Evolutionary conservation across 2,797 vertebrate genomes (phyloP).

Genomic region (Rhinogobio ventralis): DNA sequence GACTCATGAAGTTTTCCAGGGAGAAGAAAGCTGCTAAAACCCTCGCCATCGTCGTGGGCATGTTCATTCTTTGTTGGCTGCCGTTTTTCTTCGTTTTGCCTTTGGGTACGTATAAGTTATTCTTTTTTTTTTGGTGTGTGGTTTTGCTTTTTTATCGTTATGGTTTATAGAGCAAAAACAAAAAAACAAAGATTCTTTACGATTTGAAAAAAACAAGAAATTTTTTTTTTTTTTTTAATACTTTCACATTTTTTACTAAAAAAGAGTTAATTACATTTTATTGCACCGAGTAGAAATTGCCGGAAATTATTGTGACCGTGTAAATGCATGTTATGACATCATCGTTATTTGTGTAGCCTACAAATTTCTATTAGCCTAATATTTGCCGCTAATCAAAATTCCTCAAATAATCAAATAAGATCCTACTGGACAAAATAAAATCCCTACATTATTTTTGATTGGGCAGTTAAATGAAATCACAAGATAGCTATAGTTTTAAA

Average conservation of each 20-base stretch:
- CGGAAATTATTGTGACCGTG: background rate
- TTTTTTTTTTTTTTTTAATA: no score
- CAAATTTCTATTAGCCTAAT: background rate
- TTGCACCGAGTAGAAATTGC: background rate
- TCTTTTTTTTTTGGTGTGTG: slow-evolving; percentile 1
- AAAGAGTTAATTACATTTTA: no score
- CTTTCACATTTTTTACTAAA: no score
- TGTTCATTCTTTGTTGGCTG: slow-evolving; percentile 98
- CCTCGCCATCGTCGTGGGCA: slow-evolving; percentile 95
- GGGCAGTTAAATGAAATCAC: no score
- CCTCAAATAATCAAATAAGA: no score
- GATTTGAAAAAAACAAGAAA: no score
- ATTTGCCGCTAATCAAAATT: background rate
- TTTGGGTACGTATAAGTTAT: slow-evolving; percentile 82
- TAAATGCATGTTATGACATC: background rate
- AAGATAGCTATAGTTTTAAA: background rate
- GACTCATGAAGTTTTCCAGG: slow-evolving; percentile 96
- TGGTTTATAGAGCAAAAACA: background rate
- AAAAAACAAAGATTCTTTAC: no score
- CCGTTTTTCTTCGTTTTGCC: slow-evolving; percentile 98
- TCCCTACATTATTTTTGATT: background rate
- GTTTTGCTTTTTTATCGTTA: background rate
- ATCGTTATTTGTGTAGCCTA: background rate
- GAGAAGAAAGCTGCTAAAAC: slow-evolving; percentile 99
- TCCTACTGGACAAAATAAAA: background rate